These are phyloP conservation scores for Drosophila obscura DNA, from an alignment of 1,140 invertebrate species.

Conservation along the genomic window DNA sequence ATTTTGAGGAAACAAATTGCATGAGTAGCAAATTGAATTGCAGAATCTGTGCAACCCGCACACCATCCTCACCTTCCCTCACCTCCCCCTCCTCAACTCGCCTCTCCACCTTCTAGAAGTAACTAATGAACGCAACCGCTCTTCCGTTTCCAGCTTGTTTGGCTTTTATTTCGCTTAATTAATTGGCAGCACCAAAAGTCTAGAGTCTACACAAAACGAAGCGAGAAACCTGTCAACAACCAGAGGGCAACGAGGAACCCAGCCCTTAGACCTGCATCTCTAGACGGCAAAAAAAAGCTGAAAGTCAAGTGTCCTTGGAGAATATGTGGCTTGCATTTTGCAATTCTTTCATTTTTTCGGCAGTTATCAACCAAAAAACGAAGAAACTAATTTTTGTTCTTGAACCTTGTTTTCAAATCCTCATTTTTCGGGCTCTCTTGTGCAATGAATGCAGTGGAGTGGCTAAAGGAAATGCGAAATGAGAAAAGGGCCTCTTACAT, in stretches of 20 bases:
- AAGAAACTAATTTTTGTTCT: constrained; percentile 67
- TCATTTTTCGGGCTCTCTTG: constrained; percentile 23
- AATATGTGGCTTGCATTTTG: constrained; percentile 74
- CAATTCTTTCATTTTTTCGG: constrained; percentile 80
- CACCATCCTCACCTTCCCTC: not conserved
- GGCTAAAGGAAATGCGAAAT: constrained; percentile 14
- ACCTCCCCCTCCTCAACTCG: not conserved
- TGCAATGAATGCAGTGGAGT: constrained; percentile 38
- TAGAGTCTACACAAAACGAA: constrained; percentile 43
- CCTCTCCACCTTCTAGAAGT: not conserved
- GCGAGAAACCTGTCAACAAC: constrained; percentile 66
- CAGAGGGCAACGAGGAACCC: constrained; percentile 11
- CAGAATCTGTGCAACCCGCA: constrained; percentile 30
- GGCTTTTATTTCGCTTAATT: constrained; percentile 83
- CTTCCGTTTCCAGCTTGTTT: constrained; percentile 52
- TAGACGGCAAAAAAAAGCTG: constrained; percentile 55
- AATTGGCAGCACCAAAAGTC: constrained; percentile 75
- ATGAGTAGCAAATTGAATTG: constrained; percentile 70
- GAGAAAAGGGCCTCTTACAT: constrained; percentile 52
- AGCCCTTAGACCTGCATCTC: constrained; percentile 20
- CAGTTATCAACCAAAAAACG: constrained; percentile 53
- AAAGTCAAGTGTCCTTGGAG: constrained; percentile 79
- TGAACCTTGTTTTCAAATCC: constrained; percentile 20
- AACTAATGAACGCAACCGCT: constrained; percentile 59
- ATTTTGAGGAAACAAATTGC: constrained; percentile 69